Evolutionary conservation across 2,888 invertebrate genomes (phyloP), one percentile per base, ranked within the genome.

Genomic region (Erebia epiphron): DNA sequence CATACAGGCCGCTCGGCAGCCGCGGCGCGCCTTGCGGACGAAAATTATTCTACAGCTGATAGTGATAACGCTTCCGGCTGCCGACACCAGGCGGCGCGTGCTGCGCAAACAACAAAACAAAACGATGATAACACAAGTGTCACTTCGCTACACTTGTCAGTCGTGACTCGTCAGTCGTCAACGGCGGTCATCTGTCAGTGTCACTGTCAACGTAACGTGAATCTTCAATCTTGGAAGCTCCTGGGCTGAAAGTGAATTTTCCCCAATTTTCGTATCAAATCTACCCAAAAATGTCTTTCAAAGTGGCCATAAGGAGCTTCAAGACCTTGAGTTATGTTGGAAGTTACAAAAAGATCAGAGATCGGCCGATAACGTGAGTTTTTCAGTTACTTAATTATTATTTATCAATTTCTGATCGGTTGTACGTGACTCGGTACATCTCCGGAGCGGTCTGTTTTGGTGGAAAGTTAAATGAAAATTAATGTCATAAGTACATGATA

Each of bases 1-100:
- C 88, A 88, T 86, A 85, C 70, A 75, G 73, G 73, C 69, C 49
- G 62, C 61, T 13, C 61, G 46, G 11, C 46, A 46, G 26, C 14
- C 21, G 81, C 86, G 85, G 83, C 86, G 79, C 84, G 83, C 84
- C 85, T 86, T 87, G 89, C 88, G 83, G 87, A 87, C 85, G 83
- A 87, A 87, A 87, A 86, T 35, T 35, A 35, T 84, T 83, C 83
- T 85, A 91, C 91, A 92, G 91, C 91, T 90, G 91, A 91, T 91
- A 89, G 81, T 90, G 91, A 91, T 91, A 89, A 81, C 77, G 77
- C 77, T 86, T 79, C 79, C 70, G 71, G 73, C 76, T 73, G 76
- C 73, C 68, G 73, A 80, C 89, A 80, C 75, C 76, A 84, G 87
- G 82, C 76, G 82, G 87, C 88, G 88, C 82, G 73, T 78, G 69